phyloP scores from a whole-genome alignment of 2,888 invertebrate species.

The Eristalis pertinax region DNA sequence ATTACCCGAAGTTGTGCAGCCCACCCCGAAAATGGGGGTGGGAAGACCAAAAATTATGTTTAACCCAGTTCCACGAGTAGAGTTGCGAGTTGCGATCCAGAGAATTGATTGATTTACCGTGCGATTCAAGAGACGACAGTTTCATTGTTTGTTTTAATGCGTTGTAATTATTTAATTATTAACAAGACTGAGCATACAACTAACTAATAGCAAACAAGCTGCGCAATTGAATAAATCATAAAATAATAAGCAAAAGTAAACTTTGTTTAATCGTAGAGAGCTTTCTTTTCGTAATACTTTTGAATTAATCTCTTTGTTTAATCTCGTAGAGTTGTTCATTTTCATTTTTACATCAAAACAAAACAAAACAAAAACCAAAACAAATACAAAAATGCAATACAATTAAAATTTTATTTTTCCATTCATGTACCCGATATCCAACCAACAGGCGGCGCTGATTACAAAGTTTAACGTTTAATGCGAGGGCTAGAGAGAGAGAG shows the following conservation, averaged over 20 bases:
- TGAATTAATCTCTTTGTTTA: slow-evolving; percentile 17
- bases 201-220: slow-evolving; percentile 47
- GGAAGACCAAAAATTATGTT: not conserved
- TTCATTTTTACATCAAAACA: not conserved
- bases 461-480: slow-evolving; percentile 47
- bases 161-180: slow-evolving; percentile 56
- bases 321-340: slow-evolving; percentile 2
- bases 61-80: slow-evolving; percentile 26
- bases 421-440: slow-evolving; percentile 25
- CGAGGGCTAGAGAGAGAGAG: slow-evolving; percentile 11
- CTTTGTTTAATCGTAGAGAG: slow-evolving; percentile 23
- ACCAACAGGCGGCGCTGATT: slow-evolving; percentile 60
- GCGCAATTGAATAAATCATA: slow-evolving; percentile 1
- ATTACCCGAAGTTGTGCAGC: not conserved
- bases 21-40: not conserved
- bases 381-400: not conserved
- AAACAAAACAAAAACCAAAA: too few relatives aligned
- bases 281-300: slow-evolving; percentile 27
- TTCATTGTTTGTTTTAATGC: slow-evolving; percentile 9
- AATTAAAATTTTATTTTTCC: slow-evolving; percentile 40
- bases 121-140: not conserved
- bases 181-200: slow-evolving; percentile 68
- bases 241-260: not conserved
- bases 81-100: too few relatives aligned
- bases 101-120: not conserved